phyloP scores from a whole-genome alignment of 92 coral and sea anemone species.

The Parazoanthus darwini region DNA sequence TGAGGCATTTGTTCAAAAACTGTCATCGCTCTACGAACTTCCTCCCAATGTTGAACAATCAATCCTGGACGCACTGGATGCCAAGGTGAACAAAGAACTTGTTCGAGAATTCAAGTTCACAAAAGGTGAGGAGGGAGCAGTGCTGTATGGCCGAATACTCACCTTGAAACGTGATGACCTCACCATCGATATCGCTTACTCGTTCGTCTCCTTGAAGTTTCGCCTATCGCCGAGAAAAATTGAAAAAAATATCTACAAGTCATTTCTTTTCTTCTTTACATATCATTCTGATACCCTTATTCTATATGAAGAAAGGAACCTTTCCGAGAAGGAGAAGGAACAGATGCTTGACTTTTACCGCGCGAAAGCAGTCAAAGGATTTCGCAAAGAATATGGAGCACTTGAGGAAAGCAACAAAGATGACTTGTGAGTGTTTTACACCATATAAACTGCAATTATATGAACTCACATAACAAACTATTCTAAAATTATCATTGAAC shows the following conservation, averaged over 20 bases:
- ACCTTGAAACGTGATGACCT: conserved; percentile 19
- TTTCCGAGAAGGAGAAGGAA: conserved; percentile 41
- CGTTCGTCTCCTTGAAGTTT: conserved; percentile 14
- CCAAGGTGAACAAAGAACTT: conserved; percentile 13
- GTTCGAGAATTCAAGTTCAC: conserved; percentile 34
- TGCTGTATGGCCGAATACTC: conserved; percentile 37
- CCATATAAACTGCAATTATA: too few relatives aligned
- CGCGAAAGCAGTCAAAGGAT: conserved; percentile 18
- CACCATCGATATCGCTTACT: conserved; percentile 40
- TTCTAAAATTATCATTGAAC: too few relatives aligned
- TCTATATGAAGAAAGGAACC: conserved; percentile 37
- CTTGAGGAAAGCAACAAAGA: background rate
- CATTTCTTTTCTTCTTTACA: conserved; percentile 11
- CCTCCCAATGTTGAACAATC: conserved; percentile 26
- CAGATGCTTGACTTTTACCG: conserved; percentile 17
- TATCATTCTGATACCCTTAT: conserved; percentile 10
- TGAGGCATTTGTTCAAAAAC: conserved; percentile 11
- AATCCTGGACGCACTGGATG: conserved; percentile 30
- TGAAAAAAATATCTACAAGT: background rate
- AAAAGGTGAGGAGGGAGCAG: conserved; percentile 1
- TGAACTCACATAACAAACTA: too few relatives aligned
- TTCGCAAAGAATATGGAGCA: conserved; percentile 29
- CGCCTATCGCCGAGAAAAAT: conserved; percentile 15
- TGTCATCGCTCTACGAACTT: conserved; percentile 15
- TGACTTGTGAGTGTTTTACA: background rate